phyloP scores from a whole-genome alignment of 2,888 invertebrate species.

The Gari tellinella region DNA sequence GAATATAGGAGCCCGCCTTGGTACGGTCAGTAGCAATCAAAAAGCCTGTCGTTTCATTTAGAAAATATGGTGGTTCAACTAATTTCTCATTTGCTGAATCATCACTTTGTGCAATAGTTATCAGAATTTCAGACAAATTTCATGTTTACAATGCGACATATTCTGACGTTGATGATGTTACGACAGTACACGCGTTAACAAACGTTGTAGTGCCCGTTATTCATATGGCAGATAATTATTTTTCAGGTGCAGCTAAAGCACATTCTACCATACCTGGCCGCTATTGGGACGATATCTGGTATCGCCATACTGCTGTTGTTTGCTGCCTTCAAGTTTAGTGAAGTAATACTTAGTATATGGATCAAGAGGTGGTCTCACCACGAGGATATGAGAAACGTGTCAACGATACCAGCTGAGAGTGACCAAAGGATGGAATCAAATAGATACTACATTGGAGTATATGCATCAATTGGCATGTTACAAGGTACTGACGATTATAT shows the following conservation, averaged over 20 bases:
- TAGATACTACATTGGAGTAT: conserved; percentile 29
- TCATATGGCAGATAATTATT: neutral
- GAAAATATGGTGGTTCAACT: no score
- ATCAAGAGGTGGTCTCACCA: conserved; percentile 36
- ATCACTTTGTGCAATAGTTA: no score
- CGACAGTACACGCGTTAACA: no score
- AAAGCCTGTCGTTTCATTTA: no score
- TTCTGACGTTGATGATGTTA: no score
- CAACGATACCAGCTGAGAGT: conserved; percentile 20
- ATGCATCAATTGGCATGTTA: conserved; percentile 19
- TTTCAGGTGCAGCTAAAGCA: conserved; percentile 15
- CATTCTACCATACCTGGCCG: conserved; percentile 20
- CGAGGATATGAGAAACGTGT: conserved; percentile 19
- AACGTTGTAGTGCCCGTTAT: no score
- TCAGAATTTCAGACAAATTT: no score
- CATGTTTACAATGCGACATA: no score
- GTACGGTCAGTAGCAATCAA: no score
- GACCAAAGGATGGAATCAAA: conserved; percentile 26
- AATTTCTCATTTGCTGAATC: no score
- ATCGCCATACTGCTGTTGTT: neutral
- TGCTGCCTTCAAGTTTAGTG: neutral
- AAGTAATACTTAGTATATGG: neutral
- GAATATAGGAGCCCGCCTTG: no score
- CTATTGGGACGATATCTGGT: conserved; percentile 2
- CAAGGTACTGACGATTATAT: no score